A percentile compares a stretch with the other conserved stretches of the same genome.
phyloP scores from a whole-genome alignment of 2,113 vertebrate genomes.

The Eira barbara region DNA sequence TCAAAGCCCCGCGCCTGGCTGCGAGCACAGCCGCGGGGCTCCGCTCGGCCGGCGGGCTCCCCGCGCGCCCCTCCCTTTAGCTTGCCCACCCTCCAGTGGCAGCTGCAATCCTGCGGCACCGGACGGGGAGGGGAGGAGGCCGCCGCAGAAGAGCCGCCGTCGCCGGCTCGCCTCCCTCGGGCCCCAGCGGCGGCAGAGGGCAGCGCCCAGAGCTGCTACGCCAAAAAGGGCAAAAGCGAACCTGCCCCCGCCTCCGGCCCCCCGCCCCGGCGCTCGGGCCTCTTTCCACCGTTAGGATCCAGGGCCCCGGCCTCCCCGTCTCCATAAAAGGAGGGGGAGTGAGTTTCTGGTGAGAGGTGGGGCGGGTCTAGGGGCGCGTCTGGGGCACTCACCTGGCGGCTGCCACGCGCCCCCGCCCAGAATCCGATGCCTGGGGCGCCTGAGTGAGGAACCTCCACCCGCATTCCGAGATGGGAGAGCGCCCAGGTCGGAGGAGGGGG shows the following conservation, averaged over 20 bases:
- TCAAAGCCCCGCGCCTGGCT: neutral
- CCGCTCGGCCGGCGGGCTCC: constrained; percentile 3
- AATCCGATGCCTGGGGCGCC: constrained; percentile 47
- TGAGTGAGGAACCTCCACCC: constrained; percentile 41
- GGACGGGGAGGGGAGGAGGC: constrained; percentile 70
- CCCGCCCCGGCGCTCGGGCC: constrained; percentile 38
- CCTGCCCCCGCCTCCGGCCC: constrained; percentile 21
- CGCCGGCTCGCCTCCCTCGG: constrained; percentile 44
- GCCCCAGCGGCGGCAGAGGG: constrained; percentile 65
- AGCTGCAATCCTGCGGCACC: constrained; percentile 78
- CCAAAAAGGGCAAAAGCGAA: constrained; percentile 66
- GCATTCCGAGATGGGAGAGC: constrained; percentile 24
- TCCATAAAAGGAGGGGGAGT: constrained; percentile 64
- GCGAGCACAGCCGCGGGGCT: constrained; percentile 39
- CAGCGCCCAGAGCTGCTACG: constrained; percentile 67
- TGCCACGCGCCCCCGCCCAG: constrained; percentile 65
- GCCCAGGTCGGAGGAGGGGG: neutral
- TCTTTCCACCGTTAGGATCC: constrained; percentile 9
- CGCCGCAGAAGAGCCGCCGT: constrained; percentile 55
- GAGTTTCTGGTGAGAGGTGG: constrained; percentile 24
- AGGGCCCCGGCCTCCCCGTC: constrained; percentile 26
- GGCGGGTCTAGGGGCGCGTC: constrained; percentile 32
- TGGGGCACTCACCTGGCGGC: constrained; percentile 66
- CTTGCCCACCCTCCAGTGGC: constrained; percentile 63
- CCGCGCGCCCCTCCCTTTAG: constrained; percentile 57